These are phyloP conservation scores for Tetrapedia diversipes DNA, from an alignment of 2,888 invertebrate species.

Conservation along the genomic window DNA sequence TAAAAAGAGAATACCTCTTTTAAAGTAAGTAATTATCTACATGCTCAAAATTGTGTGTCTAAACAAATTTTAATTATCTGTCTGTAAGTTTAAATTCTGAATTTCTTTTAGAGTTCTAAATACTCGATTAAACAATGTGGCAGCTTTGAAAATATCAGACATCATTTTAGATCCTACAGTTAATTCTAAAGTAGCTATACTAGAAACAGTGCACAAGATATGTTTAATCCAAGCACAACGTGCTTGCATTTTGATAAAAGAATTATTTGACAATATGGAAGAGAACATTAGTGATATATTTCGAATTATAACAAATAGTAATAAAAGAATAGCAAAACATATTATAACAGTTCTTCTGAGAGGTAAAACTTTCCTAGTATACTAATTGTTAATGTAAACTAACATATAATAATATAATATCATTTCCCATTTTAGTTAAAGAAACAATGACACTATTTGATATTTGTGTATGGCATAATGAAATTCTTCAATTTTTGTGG, in stretches of 20 bases:
- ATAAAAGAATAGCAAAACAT: not conserved
- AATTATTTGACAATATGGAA: conserved; percentile 5
- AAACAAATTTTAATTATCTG: not conserved
- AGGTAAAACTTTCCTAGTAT: conserved; percentile 12
- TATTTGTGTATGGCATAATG: not conserved
- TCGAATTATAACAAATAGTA: conserved; percentile 15
- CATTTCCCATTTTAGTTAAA: conserved; percentile 21
- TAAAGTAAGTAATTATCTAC: conserved; percentile 14
- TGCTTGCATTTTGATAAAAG: conserved; percentile 14
- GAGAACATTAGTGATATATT: not conserved
- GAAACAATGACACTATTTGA: not conserved
- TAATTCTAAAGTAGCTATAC: conserved; percentile 33
- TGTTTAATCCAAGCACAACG: conserved; percentile 23
- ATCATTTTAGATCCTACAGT: conserved; percentile 20
- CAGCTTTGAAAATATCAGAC: conserved; percentile 23
- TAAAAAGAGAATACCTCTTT: not conserved
- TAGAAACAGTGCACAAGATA: not conserved
- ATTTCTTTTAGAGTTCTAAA: conserved; percentile 20
- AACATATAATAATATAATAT: not conserved
- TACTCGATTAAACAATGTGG: not conserved
- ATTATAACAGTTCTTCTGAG: conserved; percentile 12
- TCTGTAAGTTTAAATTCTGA: not conserved
- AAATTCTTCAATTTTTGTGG: conserved; percentile 24
- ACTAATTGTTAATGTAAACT: not conserved
- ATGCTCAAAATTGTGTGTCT: not conserved